These are phyloP conservation scores for Amblyornis subalaris DNA, from an alignment of 2,113 vertebrate genomes.

Conservation along the genomic window DNA sequence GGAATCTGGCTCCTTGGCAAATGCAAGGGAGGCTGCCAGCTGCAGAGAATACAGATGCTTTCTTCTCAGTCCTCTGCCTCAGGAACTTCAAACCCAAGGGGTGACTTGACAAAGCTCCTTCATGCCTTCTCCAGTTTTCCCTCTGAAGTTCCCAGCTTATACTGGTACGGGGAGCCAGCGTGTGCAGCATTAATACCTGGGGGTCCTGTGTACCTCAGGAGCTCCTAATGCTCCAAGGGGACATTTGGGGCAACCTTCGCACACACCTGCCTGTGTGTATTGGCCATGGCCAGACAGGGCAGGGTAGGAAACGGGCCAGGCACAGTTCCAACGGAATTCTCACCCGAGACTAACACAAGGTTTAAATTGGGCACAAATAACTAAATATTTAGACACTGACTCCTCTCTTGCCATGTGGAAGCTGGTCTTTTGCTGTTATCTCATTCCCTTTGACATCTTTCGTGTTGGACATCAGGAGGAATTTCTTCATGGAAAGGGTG, in stretches of 20 bases:
- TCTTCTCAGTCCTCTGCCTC: neutral
- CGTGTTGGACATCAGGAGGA: neutral
- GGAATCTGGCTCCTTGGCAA: neutral
- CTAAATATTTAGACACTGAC: neutral
- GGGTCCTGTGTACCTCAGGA: neutral
- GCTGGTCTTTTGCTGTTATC: neutral
- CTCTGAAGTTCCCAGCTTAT: neutral
- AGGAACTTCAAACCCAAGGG: neutral
- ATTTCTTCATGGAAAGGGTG: neutral
- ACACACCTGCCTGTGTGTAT: rapidly evolving
- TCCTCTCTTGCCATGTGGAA: neutral
- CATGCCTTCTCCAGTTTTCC: neutral
- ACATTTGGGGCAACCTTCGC: no score
- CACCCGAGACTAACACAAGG: rapidly evolving
- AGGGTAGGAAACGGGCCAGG: rapidly evolving
- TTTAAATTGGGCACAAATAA: neutral
- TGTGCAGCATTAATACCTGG: rapidly evolving
- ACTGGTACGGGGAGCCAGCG: rapidly evolving
- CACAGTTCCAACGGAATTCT: rapidly evolving
- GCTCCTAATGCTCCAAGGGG: neutral
- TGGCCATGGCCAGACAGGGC: neutral
- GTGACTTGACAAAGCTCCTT: neutral
- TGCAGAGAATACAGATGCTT: neutral
- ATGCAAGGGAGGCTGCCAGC: rapidly evolving
- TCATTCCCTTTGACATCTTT: neutral